Conservation (phyloP, 2,888 invertebrate genomes). For the Thecocarcelia acutangulata region DNA sequence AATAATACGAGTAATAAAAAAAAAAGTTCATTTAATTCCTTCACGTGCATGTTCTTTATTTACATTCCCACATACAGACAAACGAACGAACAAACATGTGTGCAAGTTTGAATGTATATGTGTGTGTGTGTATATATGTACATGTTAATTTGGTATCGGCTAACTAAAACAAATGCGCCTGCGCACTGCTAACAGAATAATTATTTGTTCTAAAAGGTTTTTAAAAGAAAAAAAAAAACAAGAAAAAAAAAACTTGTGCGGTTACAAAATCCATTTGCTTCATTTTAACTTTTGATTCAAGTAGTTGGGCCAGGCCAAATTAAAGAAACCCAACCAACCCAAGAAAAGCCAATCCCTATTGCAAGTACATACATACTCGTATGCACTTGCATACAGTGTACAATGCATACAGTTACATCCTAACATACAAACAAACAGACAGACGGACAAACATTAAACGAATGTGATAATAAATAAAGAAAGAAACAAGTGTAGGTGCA, state of each 20-base stretch:
- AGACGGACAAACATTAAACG: not conserved
- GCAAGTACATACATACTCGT: constrained; percentile 28
- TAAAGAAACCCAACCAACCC: constrained; percentile 39
- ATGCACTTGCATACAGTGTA: not conserved
- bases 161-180: constrained; percentile 60
- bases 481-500: constrained; percentile 68
- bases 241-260: constrained; percentile 5
- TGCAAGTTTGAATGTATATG: not conserved
- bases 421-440: constrained; percentile 29
- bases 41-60: constrained; percentile 64
- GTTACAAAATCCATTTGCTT: constrained; percentile 57
- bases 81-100: no score
- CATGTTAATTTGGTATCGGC: constrained; percentile 17
- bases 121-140: not conserved
- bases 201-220: constrained; percentile 63
- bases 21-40: constrained; percentile 61
- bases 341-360: constrained; percentile 65
- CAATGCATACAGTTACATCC: constrained; percentile 29
- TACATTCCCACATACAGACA: not conserved
- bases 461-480: constrained; percentile 3
- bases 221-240: constrained; percentile 1
- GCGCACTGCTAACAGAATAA: constrained; percentile 58
- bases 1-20: constrained; percentile 22
- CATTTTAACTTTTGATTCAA: constrained; percentile 50
- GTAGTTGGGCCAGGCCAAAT: constrained; percentile 54